Evolutionary conservation across 2,113 vertebrate genomes (phyloP).

Genomic region (Pampusana beccarii): DNA sequence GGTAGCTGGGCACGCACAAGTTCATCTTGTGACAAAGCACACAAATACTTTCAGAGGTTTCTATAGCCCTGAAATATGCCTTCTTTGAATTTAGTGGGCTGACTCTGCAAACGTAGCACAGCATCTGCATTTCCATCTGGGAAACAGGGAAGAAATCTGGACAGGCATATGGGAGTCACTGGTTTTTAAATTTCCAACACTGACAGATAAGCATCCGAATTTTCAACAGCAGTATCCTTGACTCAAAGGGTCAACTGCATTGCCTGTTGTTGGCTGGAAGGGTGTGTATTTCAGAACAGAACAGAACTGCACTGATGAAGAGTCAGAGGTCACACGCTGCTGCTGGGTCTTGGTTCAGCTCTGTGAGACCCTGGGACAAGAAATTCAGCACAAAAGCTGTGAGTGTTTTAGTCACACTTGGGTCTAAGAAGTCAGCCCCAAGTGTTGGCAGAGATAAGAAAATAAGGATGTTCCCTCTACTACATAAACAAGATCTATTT

Average conservation of each 20-base stretch:
- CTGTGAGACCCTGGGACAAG: neutral
- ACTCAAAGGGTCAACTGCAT: neutral
- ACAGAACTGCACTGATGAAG: neutral
- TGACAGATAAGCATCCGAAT: neutral
- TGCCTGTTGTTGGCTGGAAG: neutral
- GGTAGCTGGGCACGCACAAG: rapidly evolving
- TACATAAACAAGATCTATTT: neutral
- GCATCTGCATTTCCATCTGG: constrained; percentile 58
- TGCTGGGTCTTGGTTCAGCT: neutral
- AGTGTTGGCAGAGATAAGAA: neutral
- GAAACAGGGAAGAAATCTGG: constrained; percentile 21
- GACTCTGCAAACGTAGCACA: neutral
- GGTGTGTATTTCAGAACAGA: neutral
- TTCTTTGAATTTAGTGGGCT: neutral
- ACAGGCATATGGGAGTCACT: constrained; percentile 24
- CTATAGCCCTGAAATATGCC: neutral
- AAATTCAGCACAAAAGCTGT: neutral
- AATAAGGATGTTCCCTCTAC: neutral
- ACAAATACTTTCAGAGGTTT: neutral
- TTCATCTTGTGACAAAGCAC: neutral
- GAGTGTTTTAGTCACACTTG: neutral
- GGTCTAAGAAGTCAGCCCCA: neutral
- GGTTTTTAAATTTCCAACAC: neutral
- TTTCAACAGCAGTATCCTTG: neutral
- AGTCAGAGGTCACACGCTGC: neutral